Conservation (phyloP, 2,797 vertebrate genomes). For the Micrastur ruficollis region DNA sequence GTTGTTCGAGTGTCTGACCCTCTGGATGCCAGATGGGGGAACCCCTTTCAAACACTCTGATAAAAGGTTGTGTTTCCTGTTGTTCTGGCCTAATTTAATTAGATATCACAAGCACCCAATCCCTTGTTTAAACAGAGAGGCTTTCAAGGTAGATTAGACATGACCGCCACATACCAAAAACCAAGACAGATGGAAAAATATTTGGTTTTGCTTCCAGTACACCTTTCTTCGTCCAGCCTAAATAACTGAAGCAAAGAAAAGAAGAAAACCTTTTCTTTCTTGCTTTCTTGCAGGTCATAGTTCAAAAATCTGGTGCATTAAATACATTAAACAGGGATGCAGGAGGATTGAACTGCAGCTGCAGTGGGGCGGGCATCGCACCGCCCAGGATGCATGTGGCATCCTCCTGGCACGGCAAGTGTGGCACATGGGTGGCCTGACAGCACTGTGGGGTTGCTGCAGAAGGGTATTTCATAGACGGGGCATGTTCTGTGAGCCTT, state of each 20-base stretch:
- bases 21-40: background rate
- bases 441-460: background rate
- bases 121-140: background rate
- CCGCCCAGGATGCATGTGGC: background rate
- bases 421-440: background rate
- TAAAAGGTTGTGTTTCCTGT: background rate
- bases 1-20: background rate
- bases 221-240: background rate
- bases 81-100: background rate
- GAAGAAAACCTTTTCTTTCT: background rate
- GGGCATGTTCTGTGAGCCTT: background rate
- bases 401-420: background rate
- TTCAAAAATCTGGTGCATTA: background rate
- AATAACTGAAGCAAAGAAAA: background rate
- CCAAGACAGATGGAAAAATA: background rate
- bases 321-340: background rate
- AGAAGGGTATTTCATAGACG: background rate
- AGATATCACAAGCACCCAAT: background rate
- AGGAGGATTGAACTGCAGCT: background rate
- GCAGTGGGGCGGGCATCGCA: background rate
- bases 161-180: background rate
- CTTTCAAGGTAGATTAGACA: background rate
- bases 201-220: background rate
- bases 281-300: background rate
- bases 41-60: background rate